Conservation (phyloP, 2,113 vertebrate genomes). For the Prietella phreatophila region DNA sequence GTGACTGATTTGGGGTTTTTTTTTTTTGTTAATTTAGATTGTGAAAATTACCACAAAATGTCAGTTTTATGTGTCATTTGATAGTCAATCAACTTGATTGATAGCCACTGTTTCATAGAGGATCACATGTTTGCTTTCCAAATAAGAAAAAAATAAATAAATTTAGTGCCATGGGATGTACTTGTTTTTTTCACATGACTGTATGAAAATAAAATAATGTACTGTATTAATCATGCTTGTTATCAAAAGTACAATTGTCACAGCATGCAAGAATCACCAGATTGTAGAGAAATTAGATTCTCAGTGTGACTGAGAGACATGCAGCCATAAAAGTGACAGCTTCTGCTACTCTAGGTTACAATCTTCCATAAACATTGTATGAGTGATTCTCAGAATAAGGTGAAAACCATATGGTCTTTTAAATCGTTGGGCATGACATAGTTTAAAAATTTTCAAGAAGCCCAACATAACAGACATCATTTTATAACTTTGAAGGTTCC, state of each 20-base stretch:
- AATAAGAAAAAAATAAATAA: too few relatives aligned
- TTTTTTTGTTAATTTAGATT: too few relatives aligned
- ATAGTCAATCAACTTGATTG: too few relatives aligned
- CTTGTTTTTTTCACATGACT: too few relatives aligned
- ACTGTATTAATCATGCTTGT: not conserved
- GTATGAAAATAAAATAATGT: not conserved
- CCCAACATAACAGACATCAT: not conserved
- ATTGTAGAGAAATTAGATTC: conserved; percentile 5
- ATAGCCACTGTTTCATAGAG: too few relatives aligned
- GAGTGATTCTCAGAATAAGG: not conserved
- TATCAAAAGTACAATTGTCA: not conserved
- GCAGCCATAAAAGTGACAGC: not conserved
- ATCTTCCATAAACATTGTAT: not conserved
- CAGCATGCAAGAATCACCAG: not conserved
- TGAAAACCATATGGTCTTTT: not conserved
- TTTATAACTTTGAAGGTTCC: not conserved
- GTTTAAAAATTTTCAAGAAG: not conserved
- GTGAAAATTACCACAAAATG: too few relatives aligned
- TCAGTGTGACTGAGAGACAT: conserved; percentile 1
- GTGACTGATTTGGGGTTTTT: too few relatives aligned
- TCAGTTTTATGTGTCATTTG: too few relatives aligned
- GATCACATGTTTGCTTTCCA: too few relatives aligned
- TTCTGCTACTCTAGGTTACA: not conserved
- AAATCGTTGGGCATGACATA: not conserved
- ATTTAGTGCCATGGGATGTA: too few relatives aligned